Percentiles rank a stretch among this genome's conserved stretches.
phyloP scores from a whole-genome alignment of 2,888 invertebrate species.

The Leptopilina syphax region DNA sequence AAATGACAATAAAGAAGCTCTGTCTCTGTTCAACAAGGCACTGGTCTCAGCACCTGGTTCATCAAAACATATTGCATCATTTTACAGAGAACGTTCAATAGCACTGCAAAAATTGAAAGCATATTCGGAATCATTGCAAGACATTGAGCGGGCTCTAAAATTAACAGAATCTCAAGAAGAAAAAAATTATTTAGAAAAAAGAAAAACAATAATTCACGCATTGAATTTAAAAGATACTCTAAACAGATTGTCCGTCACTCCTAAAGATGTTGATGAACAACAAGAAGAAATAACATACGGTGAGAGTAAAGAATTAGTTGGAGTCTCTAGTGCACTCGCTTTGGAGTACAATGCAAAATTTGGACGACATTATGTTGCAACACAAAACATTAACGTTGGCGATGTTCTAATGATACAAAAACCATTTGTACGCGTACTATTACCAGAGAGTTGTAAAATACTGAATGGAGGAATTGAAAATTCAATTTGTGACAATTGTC shows the following conservation, averaged over 20 bases:
- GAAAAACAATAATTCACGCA: background rate
- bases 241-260: background rate
- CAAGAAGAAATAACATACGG: background rate
- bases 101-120: constrained; percentile 18
- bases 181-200: background rate
- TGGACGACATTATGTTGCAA: constrained; percentile 39
- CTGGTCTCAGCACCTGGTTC: background rate
- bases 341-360: background rate
- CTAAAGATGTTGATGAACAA: background rate
- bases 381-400: constrained; percentile 38
- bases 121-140: background rate
- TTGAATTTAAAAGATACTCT: background rate
- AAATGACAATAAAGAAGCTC: background rate
- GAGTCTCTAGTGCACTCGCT: background rate
- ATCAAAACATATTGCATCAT: background rate
- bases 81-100: background rate
- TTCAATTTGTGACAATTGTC: background rate
- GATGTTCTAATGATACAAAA: constrained; percentile 43
- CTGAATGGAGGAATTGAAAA: background rate
- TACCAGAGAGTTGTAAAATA: background rate
- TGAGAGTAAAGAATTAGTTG: background rate
- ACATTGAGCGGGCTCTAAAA: background rate
- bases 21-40: background rate
- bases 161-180: background rate
- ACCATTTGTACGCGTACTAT: constrained; percentile 25